Conservation (phyloP, 2,113 vertebrate genomes). For the Zapornia atra region DNA sequence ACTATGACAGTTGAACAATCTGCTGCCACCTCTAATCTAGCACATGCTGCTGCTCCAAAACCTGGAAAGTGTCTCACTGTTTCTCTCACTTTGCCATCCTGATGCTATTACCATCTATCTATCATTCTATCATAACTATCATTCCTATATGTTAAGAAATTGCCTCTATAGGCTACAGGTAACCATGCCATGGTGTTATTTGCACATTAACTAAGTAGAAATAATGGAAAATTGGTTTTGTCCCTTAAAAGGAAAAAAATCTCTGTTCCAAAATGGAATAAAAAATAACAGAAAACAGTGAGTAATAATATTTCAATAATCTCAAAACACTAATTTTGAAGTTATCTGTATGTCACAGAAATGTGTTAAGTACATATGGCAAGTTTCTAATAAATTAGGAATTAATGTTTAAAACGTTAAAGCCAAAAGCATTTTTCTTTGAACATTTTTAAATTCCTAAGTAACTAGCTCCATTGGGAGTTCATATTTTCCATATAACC, state of each 20-base stretch:
- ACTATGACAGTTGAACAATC: neutral
- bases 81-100: neutral
- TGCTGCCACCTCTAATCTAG: neutral
- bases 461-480: neutral
- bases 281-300: neutral
- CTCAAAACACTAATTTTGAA: neutral
- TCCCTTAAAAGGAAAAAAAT: neutral
- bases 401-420: neutral
- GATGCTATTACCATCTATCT: accelerated
- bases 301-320: neutral
- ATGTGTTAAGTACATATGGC: neutral
- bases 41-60: neutral
- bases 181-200: neutral
- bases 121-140: no score
- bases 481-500: neutral
- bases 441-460: neutral
- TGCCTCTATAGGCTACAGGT: neutral
- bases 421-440: neutral
- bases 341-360: neutral
- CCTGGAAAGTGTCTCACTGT: no score
- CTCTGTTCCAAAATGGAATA: neutral
- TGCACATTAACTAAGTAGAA: neutral
- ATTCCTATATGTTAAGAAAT: neutral
- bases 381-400: neutral
- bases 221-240: neutral